phyloP scores from a whole-genome alignment of 2,113 vertebrate genomes.

The Mustelus asterias region DNA sequence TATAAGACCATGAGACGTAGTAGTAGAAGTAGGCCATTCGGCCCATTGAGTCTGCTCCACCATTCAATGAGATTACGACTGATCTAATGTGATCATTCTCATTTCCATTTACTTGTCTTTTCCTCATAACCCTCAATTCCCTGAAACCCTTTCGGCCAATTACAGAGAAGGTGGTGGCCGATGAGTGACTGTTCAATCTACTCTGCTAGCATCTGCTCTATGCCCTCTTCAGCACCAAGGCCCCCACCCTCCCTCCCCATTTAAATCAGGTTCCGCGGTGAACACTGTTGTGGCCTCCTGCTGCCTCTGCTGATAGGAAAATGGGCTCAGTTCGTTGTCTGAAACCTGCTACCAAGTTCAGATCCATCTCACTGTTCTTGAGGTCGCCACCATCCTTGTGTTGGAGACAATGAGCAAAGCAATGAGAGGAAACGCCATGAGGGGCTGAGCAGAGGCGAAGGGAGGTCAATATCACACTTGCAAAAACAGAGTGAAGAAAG shows the following conservation, averaged over 20 bases:
- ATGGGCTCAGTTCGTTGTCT: neutral
- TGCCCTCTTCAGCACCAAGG: neutral
- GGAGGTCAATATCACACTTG: neutral
- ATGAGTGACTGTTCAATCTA: neutral
- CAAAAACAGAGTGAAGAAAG: neutral
- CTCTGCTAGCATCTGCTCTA: neutral
- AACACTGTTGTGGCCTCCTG: neutral
- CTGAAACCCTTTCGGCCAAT: neutral
- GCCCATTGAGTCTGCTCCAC: too few species aligned
- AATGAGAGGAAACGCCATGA: neutral
- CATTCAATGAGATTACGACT: too few species aligned
- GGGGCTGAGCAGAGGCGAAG: neutral
- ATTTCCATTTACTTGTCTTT: too few species aligned
- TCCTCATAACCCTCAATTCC: neutral
- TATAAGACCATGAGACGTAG: neutral
- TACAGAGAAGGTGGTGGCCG: neutral
- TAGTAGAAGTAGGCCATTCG: too few species aligned
- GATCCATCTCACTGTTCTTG: neutral
- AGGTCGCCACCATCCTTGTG: neutral
- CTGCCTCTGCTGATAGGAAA: neutral
- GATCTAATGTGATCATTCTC: too few species aligned
- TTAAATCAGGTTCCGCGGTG: neutral
- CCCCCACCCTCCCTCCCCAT: too few species aligned
- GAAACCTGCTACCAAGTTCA: neutral
- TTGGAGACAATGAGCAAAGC: neutral